Conservation (phyloP, 2,113 vertebrate genomes). For the Cisticola juncidis region DNA sequence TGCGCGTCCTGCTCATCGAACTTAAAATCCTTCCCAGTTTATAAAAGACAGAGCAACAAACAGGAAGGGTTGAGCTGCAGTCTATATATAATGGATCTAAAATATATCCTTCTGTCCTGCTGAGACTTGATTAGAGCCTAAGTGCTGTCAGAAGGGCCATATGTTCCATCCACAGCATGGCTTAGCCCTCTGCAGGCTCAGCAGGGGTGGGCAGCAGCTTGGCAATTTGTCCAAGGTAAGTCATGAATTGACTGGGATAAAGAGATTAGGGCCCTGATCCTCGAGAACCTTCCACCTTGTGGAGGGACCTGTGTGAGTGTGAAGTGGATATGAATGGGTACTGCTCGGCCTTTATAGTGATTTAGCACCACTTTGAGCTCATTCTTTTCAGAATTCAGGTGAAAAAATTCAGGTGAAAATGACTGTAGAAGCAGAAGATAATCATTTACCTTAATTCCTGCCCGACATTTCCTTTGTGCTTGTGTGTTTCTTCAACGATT, state of each 20-base stretch:
- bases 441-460: background rate
- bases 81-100: conserved; percentile 29
- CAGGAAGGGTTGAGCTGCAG: background rate
- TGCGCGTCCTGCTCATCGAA: background rate
- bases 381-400: no score
- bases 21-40: background rate
- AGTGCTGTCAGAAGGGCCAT: conserved; percentile 41
- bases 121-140: conserved; percentile 38
- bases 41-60: conserved; percentile 23
- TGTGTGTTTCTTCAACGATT: background rate
- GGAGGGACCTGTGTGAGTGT: background rate
- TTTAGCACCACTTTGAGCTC: background rate
- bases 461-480: background rate
- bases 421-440: background rate
- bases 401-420: conserved; percentile 25
- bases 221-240: conserved; percentile 18
- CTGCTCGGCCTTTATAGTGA: background rate
- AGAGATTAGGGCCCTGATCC: conserved; percentile 44
- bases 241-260: conserved; percentile 45
- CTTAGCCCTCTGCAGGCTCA: background rate
- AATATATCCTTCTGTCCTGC: conserved; percentile 15
- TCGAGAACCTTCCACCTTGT: background rate
- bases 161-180: conserved; percentile 18
- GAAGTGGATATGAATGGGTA: background rate
- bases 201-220: background rate